These are phyloP conservation scores for Drosophila ficusphila DNA, from an alignment of 1,140 invertebrate species.

Conservation along the genomic window DNA sequence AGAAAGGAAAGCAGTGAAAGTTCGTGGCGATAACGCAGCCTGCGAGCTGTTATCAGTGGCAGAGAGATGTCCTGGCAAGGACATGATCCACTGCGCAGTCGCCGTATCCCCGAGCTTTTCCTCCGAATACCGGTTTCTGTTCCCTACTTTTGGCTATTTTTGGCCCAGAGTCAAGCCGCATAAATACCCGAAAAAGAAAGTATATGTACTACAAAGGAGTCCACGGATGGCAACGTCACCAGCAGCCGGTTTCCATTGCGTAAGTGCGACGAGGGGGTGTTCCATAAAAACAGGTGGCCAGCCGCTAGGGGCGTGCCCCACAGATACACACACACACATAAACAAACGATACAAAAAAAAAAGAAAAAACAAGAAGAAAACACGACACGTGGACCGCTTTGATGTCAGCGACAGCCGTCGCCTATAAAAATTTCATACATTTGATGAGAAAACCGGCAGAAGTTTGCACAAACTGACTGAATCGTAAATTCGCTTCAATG, in stretches of 20 bases:
- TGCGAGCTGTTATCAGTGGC: constrained; percentile 23
- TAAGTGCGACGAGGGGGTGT: constrained; percentile 25
- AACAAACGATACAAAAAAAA: no score
- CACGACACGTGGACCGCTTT: constrained; percentile 31
- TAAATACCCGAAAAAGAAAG: not conserved
- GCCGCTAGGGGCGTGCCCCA: constrained; percentile 41
- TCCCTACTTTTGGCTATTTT: constrained; percentile 18
- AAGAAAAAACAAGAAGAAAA: not conserved
- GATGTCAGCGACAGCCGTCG: constrained; percentile 9
- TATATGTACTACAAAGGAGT: not conserved
- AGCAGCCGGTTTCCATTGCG: constrained; percentile 53
- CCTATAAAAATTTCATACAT: constrained; percentile 7
- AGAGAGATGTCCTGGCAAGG: constrained; percentile 62
- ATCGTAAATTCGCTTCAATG: not conserved
- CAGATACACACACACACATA: constrained; percentile 10
- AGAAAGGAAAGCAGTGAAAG: constrained; percentile 39
- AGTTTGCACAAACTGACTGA: not conserved
- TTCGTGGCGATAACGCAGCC: constrained; percentile 35
- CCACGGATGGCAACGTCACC: constrained; percentile 41
- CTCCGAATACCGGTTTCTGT: constrained; percentile 4
- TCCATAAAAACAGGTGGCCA: constrained; percentile 63
- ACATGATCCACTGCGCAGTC: constrained; percentile 51
- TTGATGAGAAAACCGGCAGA: constrained; percentile 6
- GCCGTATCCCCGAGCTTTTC: constrained; percentile 16
- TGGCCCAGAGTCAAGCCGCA: constrained; percentile 19